phyloP scores from a whole-genome alignment of 1,140 invertebrate genomes.

The Leptoteleia sp. region DNA sequence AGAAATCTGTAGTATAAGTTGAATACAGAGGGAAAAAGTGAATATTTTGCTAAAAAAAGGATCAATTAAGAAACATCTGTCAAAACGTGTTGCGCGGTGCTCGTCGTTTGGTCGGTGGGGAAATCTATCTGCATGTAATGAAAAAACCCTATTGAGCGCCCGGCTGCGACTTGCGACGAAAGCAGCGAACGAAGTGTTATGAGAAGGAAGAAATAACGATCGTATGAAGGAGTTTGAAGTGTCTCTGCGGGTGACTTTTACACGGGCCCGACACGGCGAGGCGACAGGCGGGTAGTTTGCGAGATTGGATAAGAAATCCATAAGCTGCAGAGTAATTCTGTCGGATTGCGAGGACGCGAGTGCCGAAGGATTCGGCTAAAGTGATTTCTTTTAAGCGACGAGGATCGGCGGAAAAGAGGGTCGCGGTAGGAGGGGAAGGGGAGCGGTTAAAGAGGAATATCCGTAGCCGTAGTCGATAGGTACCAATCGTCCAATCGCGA shows the following conservation, averaged over 20 bases:
- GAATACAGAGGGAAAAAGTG: too few relatives aligned
- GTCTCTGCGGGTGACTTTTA: constrained; percentile 65
- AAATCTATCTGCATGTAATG: constrained; percentile 48
- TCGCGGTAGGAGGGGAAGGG: not conserved
- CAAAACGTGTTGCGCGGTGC: constrained; percentile 2
- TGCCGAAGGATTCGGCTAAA: constrained; percentile 68
- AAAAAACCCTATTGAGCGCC: constrained; percentile 37
- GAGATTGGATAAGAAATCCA: constrained; percentile 76
- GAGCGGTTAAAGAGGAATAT: constrained; percentile 37
- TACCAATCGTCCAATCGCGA: constrained; percentile 56
- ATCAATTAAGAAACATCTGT: constrained; percentile 53
- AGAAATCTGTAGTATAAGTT: too few relatives aligned
- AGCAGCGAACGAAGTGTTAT: constrained; percentile 30
- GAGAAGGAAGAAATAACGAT: constrained; percentile 54
- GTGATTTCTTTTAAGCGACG: constrained; percentile 70
- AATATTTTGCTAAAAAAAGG: constrained; percentile 7
- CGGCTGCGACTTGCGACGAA: constrained; percentile 17
- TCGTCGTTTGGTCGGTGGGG: not conserved
- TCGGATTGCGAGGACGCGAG: constrained; percentile 66
- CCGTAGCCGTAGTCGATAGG: constrained; percentile 50
- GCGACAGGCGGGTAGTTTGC: constrained; percentile 64
- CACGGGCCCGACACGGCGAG: constrained; percentile 42
- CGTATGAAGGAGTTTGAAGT: constrained; percentile 56
- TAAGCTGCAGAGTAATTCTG: constrained; percentile 74
- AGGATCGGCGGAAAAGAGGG: too few relatives aligned